Base-by-base conservation (phyloP, 2,888 invertebrate species). In the Magallana nippona region DNA sequence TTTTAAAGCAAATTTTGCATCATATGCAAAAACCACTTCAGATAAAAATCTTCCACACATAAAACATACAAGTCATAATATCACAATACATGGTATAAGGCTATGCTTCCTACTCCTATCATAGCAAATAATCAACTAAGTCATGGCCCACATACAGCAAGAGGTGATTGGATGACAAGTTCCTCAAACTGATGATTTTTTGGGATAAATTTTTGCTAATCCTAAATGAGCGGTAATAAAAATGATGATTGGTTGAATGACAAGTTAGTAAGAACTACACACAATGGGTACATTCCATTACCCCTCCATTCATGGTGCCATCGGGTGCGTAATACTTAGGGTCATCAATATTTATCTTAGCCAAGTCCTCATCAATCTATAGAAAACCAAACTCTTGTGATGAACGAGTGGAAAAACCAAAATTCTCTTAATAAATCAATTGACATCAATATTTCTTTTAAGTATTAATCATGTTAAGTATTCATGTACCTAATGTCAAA, bases 331-430 rank as follows among this genome's bases (percentile, higher is more conserved):
- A 89, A 88, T 93, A 93, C 86, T 92, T 93, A 57, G 94, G 93
- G 83, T 94, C 93, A 89, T 93, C 93, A 83, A 94, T 90, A 89
- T 93, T 93, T 86, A 93, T 93, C 87, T 93, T 94, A 86, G 94
- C 94, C 86, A 94, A 88, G 89, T 94, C 94, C 87, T 94, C 94
- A 85, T 94, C 94, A 89, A 94, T 94, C 94, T 94, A 44, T 44
- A 93, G 82, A 93, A 91, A 88, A 81, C 58, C 60, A 81, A 81
- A 32, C 78, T 55, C 15, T n/a, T 55, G n/a, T 78, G 78, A 55
- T 71, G 71, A 71, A 71, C 22, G 13, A 32, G 13, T 71, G 71
- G 60, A 15, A 71, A 71, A 13, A 32, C 2, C 17, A 27, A 32
- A 32, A 19, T 44, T 5, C 44, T 44, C 44, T 44, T 8, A 44